Base-by-base conservation (phyloP, 2,113 vertebrate genomes). In the Scomber scombrus region DNA sequence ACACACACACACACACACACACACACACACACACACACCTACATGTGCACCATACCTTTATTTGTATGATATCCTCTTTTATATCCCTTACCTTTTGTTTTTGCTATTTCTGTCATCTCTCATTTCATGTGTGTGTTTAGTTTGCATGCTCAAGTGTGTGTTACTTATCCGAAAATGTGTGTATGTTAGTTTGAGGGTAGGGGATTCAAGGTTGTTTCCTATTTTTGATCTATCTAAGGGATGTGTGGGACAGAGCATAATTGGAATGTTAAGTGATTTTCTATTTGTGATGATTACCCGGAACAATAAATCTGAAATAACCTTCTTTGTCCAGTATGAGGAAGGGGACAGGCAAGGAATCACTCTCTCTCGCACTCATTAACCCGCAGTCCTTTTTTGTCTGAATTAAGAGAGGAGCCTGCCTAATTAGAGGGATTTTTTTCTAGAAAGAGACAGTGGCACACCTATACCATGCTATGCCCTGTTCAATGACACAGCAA, bases 231-330 rank as follows among this genome's bases (percentile, higher is more conserved):
- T 73, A 82, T 91, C 68, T 70, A 87, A 86, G 88, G 86, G 80
- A 85, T 79, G 62, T 73, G 61, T 60, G 45, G 62, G 85, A 77
- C 72, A 77, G 64, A 64, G 65, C 64, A 67, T 91, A 90, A 94
- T 91, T 93, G 84, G 82, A 93, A 90, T 86, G 65, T 90, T 91
- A 92, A 90, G 77, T 89, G 86, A 88, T 86, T 93, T 89, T 93
- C 84, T 91, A 84, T 88, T 91, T 92, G 84, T 82, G 84, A 87
- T 80, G 71, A 91, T 93, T 89, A 88, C 89, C 86, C 88, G 72
- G 86, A 92, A 93, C 86, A 90, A 92, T 91, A 92, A 86, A 80
- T 88, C 78, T 81, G 69, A 90, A 90, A 89, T 91, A 86, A 87
- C 85, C 88, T 89, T 89, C 80, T 74, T 70, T 78, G 84, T 88